Evolutionary conservation across 2,113 vertebrate genomes (phyloP).

Genomic region (Marmota flaviventris): DNA sequence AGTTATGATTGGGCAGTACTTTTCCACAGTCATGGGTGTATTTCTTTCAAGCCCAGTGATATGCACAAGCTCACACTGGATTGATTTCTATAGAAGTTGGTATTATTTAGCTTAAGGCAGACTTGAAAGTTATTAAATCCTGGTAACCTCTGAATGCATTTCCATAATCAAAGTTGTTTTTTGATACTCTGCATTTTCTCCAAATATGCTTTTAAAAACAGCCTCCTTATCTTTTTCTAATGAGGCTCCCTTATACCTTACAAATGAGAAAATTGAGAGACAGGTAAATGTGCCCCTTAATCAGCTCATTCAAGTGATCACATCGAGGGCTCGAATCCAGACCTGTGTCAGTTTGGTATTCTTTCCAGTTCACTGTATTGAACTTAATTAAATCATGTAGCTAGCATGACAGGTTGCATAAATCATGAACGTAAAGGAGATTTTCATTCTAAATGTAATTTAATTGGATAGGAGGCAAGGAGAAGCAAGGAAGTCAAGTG

Average conservation of each 20-base stretch:
- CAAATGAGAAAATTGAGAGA: neutral
- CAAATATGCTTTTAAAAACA: neutral
- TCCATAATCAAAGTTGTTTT: neutral
- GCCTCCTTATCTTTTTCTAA: neutral
- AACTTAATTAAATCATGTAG: neutral
- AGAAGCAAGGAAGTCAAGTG: neutral
- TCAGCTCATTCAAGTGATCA: neutral
- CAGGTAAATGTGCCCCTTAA: neutral
- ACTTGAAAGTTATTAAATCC: constrained; percentile 40
- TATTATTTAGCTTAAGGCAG: neutral
- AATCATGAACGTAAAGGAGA: neutral
- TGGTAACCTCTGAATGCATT: neutral
- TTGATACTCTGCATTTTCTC: constrained; percentile 10
- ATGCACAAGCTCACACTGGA: neutral
- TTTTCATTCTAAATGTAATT: constrained; percentile 40
- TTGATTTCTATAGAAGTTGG: neutral
- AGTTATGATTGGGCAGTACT: neutral
- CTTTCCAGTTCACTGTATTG: neutral
- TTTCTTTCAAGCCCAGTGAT: neutral
- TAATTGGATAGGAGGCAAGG: neutral
- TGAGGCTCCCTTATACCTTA: neutral
- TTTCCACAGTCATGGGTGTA: neutral
- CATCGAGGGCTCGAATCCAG: neutral
- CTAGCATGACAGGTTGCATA: neutral
- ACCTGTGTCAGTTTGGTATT: neutral